Base-by-base conservation (phyloP, 2,113 vertebrate genomes). In the Seriola dumerili region DNA sequence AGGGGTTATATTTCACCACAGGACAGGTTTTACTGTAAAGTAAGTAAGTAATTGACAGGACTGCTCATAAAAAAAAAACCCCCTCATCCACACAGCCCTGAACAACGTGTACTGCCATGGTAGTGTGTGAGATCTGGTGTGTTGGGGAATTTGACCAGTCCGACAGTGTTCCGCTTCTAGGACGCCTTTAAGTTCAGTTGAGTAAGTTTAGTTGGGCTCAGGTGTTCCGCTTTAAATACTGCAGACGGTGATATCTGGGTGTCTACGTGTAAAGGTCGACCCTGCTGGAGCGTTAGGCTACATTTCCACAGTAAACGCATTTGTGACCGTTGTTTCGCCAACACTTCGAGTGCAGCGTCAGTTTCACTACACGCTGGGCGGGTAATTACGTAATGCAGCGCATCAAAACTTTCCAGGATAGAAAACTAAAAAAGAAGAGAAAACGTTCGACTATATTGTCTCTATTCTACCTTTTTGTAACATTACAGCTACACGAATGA, bases 1-100 rank as follows among this genome's bases (percentile, higher is more conserved):
- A 29, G 25, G 61, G 12, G 71, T 55, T 68, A 44, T 12, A 52
- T 63, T 86, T 65, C 1, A 69, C 52, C 50, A 50, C 34, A 72
- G n/a, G 25, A 0, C 59, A 16, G 38, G 19, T 59, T 74, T 64
- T 19, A 50, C 58, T 58, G 63, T 70, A 4, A 66, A 48, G 64
- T n/a, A 1, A 67, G 59, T 81, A 69, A 83, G 36, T 70, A 55
- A 78, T 40, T 83, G 17, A 87, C 78, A 64, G 66, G 16, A 7
- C 4, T 29, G 32, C 38, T 44, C 21, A 46, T 69, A 42, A 57
- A 72, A 80, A 14, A 29, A 29, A 29, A 29, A 5, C 54, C n/a
- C 54, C n/a, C 0, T 25, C 21, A n/a, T 54, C 52, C 19, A 25
- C 10, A 25, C 5, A 25, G 9, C 54, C 10, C 4, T 32, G 46